Evolutionary conservation across 2,888 invertebrate genomes (phyloP).

Genomic region (Athalia circularis): DNA sequence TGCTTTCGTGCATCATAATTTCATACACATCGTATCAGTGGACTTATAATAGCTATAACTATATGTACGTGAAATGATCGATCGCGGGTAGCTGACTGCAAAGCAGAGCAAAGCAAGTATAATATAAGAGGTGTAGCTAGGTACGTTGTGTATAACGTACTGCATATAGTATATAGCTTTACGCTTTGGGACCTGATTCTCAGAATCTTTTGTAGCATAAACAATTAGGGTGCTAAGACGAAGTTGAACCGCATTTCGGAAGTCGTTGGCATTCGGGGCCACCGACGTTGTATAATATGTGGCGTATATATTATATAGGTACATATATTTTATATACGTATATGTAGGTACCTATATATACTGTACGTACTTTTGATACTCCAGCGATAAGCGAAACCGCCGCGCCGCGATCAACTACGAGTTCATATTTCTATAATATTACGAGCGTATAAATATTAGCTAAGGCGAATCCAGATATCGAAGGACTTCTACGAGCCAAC

Average conservation of each 20-base stretch:
- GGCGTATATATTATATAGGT: neutral
- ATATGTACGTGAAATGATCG: conserved; percentile 15
- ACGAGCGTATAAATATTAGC: neutral
- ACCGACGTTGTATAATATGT: conserved; percentile 25
- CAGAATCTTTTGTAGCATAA: conserved; percentile 44
- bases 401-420: neutral
- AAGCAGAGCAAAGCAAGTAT: neutral
- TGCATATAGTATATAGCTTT: neutral
- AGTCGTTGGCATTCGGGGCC: conserved; percentile 42
- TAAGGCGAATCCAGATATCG: too few species aligned
- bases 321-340: neutral
- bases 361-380: conserved; percentile 32
- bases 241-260: conserved; percentile 32
- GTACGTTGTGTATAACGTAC: neutral
- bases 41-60: neutral
- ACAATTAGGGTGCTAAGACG: conserved; percentile 46
- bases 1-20: too few species aligned
- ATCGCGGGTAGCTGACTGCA: neutral
- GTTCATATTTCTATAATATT: neutral
- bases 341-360: too few species aligned
- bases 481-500: too few species aligned
- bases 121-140: neutral
- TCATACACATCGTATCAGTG: neutral
- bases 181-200: conserved; percentile 42
- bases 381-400: conserved; percentile 22